phyloP scores from a whole-genome alignment of 2,888 invertebrate species.

The Nomada ruficornis region DNA sequence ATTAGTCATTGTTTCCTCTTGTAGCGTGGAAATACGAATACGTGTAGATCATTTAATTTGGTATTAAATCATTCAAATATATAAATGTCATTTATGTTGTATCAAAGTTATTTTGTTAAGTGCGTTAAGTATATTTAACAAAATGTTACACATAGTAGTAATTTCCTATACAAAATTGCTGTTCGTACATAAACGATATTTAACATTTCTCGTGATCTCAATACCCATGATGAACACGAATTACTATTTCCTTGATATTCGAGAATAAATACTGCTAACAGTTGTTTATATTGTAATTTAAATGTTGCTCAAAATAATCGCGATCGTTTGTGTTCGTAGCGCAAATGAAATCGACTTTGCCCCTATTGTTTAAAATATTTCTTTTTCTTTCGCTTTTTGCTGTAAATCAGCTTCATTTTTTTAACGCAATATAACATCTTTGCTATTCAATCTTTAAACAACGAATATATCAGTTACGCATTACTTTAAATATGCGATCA shows the following conservation, averaged over 20 bases:
- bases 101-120: neutral
- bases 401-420: neutral
- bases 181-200: slow-evolving; percentile 31
- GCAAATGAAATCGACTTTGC: neutral
- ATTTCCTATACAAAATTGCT: slow-evolving; percentile 4
- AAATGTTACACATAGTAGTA: neutral
- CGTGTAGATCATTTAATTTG: neutral
- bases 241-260: slow-evolving; percentile 12
- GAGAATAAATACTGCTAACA: slow-evolving; percentile 2
- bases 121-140: neutral
- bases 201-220: slow-evolving; percentile 27
- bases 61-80: slow-evolving; percentile 5
- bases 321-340: neutral
- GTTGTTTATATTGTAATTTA: neutral
- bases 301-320: slow-evolving; percentile 21
- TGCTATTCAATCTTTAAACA: neutral
- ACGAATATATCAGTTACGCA: neutral
- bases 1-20: neutral
- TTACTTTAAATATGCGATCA: too few relatives aligned
- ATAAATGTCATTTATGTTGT: slow-evolving; percentile 22
- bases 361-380: neutral
- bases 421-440: neutral
- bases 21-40: slow-evolving; percentile 18
- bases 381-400: neutral
- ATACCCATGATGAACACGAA: neutral